These are phyloP conservation scores for Cordilura impudica DNA, from an alignment of 2,888 invertebrate genomes.

Conservation along the genomic window DNA sequence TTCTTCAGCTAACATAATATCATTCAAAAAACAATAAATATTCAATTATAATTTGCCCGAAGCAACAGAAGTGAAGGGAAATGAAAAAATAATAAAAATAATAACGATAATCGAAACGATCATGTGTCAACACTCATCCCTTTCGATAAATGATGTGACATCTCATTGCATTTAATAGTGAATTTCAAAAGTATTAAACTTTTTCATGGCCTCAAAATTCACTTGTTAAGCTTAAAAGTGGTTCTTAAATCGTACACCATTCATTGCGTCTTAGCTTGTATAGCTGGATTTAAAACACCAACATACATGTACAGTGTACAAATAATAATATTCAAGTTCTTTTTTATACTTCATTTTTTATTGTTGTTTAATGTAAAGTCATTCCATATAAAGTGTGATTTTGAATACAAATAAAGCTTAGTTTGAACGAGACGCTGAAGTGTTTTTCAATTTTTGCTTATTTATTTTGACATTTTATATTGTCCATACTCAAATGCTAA, in stretches of 20 bases:
- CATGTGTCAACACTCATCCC: too few species aligned
- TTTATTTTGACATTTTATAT: slow-evolving; percentile 32
- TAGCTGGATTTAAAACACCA: not conserved
- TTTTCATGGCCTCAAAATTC: not conserved
- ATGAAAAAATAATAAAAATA: too few species aligned
- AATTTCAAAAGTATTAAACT: not conserved
- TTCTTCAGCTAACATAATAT: too few species aligned
- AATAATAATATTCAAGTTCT: not conserved
- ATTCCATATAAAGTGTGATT: not conserved
- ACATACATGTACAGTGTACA: not conserved
- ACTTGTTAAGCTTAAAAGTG: slow-evolving; percentile 19
- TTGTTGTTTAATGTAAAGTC: slow-evolving; percentile 1
- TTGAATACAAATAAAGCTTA: slow-evolving; percentile 5
- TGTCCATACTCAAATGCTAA: slow-evolving; percentile 45
- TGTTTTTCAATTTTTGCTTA: not conserved
- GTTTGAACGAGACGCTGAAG: not conserved
- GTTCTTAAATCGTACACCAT: not conserved
- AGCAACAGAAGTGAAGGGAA: too few species aligned
- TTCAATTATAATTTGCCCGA: too few species aligned
- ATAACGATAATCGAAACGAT: too few species aligned
- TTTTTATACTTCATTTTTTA: not conserved
- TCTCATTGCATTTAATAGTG: slow-evolving; percentile 14
- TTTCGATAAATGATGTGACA: slow-evolving; percentile 11
- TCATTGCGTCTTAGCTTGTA: not conserved
- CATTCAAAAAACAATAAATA: too few species aligned